These are phyloP conservation scores for Tangara arthus DNA, from an alignment of 2,797 vertebrate species.

Conservation along the genomic window DNA sequence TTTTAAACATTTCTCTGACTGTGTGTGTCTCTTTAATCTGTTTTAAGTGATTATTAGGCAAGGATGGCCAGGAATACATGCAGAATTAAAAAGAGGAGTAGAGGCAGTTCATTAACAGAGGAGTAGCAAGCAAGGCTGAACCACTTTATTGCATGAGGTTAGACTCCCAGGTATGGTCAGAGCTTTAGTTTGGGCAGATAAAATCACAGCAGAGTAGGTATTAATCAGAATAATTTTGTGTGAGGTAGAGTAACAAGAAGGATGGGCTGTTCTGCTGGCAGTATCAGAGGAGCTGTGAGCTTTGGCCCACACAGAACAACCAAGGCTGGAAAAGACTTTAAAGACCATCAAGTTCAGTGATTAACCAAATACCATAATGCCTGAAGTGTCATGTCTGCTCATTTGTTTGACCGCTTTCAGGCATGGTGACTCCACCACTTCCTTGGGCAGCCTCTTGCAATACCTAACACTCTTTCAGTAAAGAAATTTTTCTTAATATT, in stretches of 20 bases:
- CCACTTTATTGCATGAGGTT: not conserved
- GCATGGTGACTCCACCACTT: not conserved
- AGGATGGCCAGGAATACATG: not conserved
- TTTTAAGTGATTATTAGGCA: not conserved
- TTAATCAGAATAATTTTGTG: not conserved
- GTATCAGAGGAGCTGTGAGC: not conserved
- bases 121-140: not conserved
- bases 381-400: not conserved
- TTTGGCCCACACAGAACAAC: not conserved
- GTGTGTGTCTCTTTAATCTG: not conserved
- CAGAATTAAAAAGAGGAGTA: not conserved
- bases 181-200: not conserved
- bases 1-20: not conserved
- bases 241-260: not conserved
- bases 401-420: not conserved
- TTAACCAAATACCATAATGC: not conserved
- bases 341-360: too few relatives aligned
- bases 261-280: fast-evolving
- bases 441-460: not conserved
- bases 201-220: not conserved
- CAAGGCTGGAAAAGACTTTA: not conserved
- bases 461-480: too few relatives aligned
- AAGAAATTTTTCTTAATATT: not conserved
- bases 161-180: not conserved
- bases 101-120: not conserved